Evolutionary conservation across 2,113 vertebrate genomes (phyloP).

Genomic region (Macquaria australasica): DNA sequence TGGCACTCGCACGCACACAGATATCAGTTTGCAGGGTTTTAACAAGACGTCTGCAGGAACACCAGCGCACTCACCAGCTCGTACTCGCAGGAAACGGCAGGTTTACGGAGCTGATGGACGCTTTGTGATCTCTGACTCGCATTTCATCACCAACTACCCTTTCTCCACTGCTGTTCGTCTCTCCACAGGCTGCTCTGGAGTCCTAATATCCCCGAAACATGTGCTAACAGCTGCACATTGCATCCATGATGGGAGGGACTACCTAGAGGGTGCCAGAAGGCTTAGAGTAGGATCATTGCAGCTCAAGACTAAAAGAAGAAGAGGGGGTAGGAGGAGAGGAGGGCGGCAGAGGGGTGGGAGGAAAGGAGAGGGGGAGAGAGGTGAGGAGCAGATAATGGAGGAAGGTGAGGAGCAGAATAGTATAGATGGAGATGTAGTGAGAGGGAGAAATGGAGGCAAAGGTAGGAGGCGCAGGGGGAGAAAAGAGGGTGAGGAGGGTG

Average conservation of each 20-base stretch:
- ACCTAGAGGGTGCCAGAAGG: constrained; percentile 84
- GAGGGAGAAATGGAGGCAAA: constrained; percentile 19
- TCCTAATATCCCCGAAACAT: constrained; percentile 89
- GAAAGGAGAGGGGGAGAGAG: constrained; percentile 27
- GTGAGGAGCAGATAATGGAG: constrained; percentile 41
- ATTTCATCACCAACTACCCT: constrained; percentile 89
- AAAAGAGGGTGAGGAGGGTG: constrained; percentile 5
- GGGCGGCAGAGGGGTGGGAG: constrained; percentile 31
- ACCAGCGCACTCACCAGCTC: background rate
- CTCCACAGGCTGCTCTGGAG: constrained; percentile 92
- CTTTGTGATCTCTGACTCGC: constrained; percentile 91
- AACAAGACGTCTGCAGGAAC: constrained; percentile 7
- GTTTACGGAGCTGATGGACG: constrained; percentile 91
- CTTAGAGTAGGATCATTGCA: constrained; percentile 91
- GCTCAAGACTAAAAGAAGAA: constrained; percentile 79
- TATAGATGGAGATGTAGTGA: constrained; percentile 8
- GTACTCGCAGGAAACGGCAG: constrained; percentile 85
- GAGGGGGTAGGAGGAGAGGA: constrained; percentile 44
- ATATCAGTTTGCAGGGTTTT: constrained; percentile 81
- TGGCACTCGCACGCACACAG: constrained; percentile 88
- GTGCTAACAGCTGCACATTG: constrained; percentile 95
- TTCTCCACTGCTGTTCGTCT: constrained; percentile 93
- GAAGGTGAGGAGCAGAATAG: constrained; percentile 49
- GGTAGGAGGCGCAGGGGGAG: constrained; percentile 39
- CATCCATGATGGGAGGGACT: constrained; percentile 90